Percentiles rank a stretch among this genome's conserved stretches.
Conservation (phyloP, 2,888 invertebrate species). For the Xestia sexstrigata region DNA sequence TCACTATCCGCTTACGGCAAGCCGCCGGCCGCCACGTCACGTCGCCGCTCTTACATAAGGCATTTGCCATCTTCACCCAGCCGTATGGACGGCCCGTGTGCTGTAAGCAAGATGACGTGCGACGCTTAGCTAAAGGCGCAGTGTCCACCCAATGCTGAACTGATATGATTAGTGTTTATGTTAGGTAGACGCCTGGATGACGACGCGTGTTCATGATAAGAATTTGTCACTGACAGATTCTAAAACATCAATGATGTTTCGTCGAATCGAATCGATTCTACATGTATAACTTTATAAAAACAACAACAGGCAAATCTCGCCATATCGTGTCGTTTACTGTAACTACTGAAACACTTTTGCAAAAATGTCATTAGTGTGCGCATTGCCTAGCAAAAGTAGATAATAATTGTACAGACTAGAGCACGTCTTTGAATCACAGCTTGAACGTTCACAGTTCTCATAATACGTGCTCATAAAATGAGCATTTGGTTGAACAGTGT, state of each 20-base stretch:
- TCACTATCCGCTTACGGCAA: too few relatives aligned
- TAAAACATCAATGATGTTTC: too few relatives aligned
- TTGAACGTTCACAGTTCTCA: background rate
- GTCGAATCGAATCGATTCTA: too few relatives aligned
- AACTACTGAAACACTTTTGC: background rate
- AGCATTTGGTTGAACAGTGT: conserved; percentile 1
- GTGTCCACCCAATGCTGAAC: background rate
- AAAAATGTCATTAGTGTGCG: background rate
- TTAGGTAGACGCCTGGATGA: too few relatives aligned
- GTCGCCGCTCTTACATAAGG: too few relatives aligned
- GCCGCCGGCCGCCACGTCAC: too few relatives aligned
- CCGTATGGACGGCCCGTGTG: background rate
- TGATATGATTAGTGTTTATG: too few relatives aligned
- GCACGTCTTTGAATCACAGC: background rate
- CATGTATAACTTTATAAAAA: too few relatives aligned
- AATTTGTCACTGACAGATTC: too few relatives aligned
- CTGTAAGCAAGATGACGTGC: too few relatives aligned
- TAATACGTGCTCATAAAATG: background rate
- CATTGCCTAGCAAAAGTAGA: background rate
- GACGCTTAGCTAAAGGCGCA: background rate
- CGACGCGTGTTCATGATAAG: too few relatives aligned
- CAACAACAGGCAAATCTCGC: too few relatives aligned
- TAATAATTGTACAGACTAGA: background rate
- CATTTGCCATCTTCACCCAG: background rate
- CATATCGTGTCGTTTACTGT: background rate